Conservation (phyloP, 2,113 vertebrate genomes). For the Chiloscyllium plagiosum region DNA sequence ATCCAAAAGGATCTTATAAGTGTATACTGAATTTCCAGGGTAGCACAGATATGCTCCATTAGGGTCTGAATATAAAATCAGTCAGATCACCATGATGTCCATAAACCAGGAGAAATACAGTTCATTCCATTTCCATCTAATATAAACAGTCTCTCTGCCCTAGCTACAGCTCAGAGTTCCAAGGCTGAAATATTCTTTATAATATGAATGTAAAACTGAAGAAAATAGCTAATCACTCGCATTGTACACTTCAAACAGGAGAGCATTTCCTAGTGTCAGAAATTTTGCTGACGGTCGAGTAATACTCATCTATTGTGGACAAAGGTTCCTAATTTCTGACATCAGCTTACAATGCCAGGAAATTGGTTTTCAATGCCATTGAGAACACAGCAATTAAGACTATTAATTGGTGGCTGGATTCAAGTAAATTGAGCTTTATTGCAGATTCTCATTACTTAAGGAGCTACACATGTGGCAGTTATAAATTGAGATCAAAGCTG, state of each 20-base stretch:
- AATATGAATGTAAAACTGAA: not conserved
- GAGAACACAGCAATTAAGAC: slow-evolving; percentile 33
- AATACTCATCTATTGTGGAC: slow-evolving; percentile 22
- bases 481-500: slow-evolving; percentile 35
- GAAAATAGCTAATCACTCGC: slow-evolving; percentile 4
- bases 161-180: not conserved
- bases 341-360: slow-evolving; percentile 32
- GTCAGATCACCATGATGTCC: not conserved
- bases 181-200: not conserved
- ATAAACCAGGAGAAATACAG: not conserved
- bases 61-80: not conserved
- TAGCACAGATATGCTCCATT: not conserved
- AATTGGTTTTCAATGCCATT: slow-evolving; percentile 33
- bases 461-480: slow-evolving; percentile 33
- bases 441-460: slow-evolving; percentile 34
- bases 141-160: not conserved
- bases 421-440: slow-evolving; percentile 28
- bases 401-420: slow-evolving; percentile 33
- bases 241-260: slow-evolving; percentile 17
- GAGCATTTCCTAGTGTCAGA: slow-evolving; percentile 21
- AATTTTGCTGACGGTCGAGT: slow-evolving; percentile 24
- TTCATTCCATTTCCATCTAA: not conserved
- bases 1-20: not conserved
- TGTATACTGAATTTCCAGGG: not conserved
- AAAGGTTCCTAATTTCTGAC: slow-evolving; percentile 33